These are phyloP conservation scores for Acanthopleura granulata DNA, from an alignment of 2,888 invertebrate genomes.

Conservation along the genomic window DNA sequence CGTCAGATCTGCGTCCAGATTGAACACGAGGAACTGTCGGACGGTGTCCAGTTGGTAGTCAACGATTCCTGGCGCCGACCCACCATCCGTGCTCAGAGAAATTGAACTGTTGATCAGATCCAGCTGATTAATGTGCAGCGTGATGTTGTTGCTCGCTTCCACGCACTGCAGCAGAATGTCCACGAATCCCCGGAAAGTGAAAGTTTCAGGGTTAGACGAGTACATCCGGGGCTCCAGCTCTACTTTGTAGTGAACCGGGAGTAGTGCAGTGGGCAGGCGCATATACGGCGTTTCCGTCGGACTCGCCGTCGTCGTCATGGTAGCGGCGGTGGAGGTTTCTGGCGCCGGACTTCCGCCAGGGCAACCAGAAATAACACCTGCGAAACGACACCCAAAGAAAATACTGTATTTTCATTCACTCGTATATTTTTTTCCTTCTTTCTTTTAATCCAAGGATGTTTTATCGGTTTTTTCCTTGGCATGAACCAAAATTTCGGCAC, in stretches of 20 bases:
- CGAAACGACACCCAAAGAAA: not conserved
- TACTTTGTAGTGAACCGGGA: conserved; percentile 51
- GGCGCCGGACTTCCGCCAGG: not conserved
- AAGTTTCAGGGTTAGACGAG: conserved; percentile 38
- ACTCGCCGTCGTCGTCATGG: not conserved
- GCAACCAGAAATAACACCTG: not conserved
- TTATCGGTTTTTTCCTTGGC: no score
- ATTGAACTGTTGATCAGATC: conserved; percentile 35
- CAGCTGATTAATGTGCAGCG: conserved; percentile 49
- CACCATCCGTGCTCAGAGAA: not conserved
- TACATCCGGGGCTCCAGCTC: conserved; percentile 56
- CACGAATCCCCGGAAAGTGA: conserved; percentile 52
- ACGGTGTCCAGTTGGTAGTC: conserved; percentile 39
- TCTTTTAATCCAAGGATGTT: no score
- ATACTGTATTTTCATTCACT: not conserved
- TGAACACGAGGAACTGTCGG: conserved; percentile 72
- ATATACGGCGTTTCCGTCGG: conserved; percentile 34
- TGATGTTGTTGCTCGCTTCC: conserved; percentile 40
- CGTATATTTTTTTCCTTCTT: no score
- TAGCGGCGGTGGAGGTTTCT: not conserved
- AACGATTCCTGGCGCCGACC: conserved; percentile 26
- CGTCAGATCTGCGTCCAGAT: conserved; percentile 75
- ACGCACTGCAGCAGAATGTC: conserved; percentile 40
- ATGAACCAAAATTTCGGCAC: no score
- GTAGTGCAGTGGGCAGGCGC: conserved; percentile 47